Percentiles rank a stretch among this genome's conserved stretches.
Conservation (phyloP, 2,113 vertebrate genomes). For the Acrocephalus kingi region DNA sequence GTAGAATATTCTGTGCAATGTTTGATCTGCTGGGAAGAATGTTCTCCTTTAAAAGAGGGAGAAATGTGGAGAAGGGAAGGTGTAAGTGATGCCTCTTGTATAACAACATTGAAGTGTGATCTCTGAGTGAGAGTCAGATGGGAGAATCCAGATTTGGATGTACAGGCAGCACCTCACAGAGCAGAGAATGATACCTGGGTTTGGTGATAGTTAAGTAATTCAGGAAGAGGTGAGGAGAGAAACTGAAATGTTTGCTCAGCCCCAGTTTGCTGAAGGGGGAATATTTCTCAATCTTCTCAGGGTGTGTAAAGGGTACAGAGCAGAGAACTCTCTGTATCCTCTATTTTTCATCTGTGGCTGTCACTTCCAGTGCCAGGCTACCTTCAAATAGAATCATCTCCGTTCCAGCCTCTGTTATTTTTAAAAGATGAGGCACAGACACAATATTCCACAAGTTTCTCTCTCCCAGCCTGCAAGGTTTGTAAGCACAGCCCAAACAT, state of each 20-base stretch:
- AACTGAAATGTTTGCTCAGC: background rate
- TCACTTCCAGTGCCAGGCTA: background rate
- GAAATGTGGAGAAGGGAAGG: background rate
- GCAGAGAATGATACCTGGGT: background rate
- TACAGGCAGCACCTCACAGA: background rate
- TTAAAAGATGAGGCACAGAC: background rate
- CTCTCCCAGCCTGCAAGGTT: background rate
- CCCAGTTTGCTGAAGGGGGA: background rate
- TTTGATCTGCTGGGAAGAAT: background rate
- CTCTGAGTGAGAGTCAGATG: background rate
- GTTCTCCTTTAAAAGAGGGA: background rate
- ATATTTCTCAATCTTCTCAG: background rate
- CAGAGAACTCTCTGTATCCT: background rate
- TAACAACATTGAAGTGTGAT: background rate
- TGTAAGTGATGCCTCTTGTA: background rate
- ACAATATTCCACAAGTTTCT: background rate
- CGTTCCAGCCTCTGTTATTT: background rate
- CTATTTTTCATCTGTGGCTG: background rate
- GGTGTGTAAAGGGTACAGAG: rapidly evolving
- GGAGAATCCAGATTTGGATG: background rate
- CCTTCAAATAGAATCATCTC: background rate
- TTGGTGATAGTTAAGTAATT: background rate
- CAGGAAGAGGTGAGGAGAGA: background rate
- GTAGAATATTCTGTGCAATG: background rate
- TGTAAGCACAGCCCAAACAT: background rate